Evolutionary conservation across 2,113 vertebrate species (phyloP).

Genomic region (Equus przewalskii): DNA sequence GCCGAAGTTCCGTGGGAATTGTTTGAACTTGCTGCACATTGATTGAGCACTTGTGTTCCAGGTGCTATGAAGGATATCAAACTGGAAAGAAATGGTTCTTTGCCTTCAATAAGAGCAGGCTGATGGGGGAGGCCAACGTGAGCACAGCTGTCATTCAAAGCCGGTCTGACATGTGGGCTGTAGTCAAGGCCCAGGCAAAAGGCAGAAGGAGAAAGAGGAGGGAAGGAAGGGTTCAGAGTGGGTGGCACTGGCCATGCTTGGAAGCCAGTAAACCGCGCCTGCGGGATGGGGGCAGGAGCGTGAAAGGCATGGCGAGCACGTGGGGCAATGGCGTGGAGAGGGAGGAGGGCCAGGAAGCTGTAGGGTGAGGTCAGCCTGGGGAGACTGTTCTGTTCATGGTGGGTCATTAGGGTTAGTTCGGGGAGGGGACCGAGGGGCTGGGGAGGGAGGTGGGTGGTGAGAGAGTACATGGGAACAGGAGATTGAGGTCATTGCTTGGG

Average conservation of each 20-base stretch:
- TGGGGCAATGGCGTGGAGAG: accelerated
- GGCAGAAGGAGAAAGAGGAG: neutral
- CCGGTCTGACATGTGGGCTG: neutral
- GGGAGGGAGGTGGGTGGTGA: neutral
- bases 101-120: neutral
- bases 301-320: neutral
- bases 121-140: neutral
- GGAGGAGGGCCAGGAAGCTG: neutral
- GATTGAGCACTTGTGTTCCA: neutral
- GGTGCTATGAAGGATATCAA: neutral
- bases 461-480: neutral
- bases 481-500: neutral
- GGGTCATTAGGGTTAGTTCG: neutral
- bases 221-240: neutral
- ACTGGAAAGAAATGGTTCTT: neutral
- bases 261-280: neutral
- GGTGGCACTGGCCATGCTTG: neutral
- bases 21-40: neutral
- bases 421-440: neutral
- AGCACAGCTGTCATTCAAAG: neutral
- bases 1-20: neutral
- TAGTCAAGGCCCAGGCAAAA: neutral
- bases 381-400: neutral
- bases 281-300: accelerated
- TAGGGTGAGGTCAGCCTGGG: too few relatives aligned